Percentiles rank a stretch among this genome's conserved stretches.
Conservation (phyloP, 30 jellyfish, hydroid and myxozoan species). For the Aurelia aurita region DNA sequence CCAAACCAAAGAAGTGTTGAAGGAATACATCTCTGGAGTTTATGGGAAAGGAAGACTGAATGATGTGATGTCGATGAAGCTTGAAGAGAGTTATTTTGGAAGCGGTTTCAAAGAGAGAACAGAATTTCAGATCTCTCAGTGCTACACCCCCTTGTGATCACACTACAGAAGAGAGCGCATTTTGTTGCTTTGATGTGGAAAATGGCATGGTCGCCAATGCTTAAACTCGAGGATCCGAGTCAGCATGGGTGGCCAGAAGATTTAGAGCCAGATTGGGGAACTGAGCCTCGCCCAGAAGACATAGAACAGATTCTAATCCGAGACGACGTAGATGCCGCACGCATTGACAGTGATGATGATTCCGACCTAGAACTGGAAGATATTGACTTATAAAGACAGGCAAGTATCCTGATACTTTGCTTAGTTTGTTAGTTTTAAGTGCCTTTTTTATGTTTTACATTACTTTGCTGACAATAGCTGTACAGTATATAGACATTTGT, state of each 20-base stretch:
- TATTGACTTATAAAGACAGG: no score
- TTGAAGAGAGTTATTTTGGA: conserved; percentile 23
- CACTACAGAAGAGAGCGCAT: conserved; percentile 8
- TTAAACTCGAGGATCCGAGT: conserved; percentile 34
- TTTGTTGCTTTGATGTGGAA: no score
- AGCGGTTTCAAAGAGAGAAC: no score
- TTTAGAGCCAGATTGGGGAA: conserved; percentile 22
- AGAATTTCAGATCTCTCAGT: conserved; percentile 35
- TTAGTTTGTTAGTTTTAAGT: conserved; percentile 24
- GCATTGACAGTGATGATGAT: no score
- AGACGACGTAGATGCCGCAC: conserved; percentile 14
- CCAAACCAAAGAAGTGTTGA: no score
- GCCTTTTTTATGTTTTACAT: conserved; percentile 15
- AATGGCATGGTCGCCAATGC: conserved; percentile 26
- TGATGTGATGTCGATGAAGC: conserved; percentile 26
- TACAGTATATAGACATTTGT: conserved; percentile 4
- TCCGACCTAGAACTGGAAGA: no score
- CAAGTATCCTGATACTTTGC: conserved; percentile 15
- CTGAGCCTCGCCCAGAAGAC: conserved; percentile 37
- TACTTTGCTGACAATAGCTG: background rate
- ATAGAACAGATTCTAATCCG: conserved; percentile 24
- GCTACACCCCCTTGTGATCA: conserved; percentile 59
- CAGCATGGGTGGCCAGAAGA: conserved; percentile 31
- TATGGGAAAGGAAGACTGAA: conserved; percentile 43
- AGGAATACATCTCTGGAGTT: conserved; percentile 2